phyloP scores from a whole-genome alignment of 2,888 invertebrate genomes.

The Oscheius onirici region DNA sequence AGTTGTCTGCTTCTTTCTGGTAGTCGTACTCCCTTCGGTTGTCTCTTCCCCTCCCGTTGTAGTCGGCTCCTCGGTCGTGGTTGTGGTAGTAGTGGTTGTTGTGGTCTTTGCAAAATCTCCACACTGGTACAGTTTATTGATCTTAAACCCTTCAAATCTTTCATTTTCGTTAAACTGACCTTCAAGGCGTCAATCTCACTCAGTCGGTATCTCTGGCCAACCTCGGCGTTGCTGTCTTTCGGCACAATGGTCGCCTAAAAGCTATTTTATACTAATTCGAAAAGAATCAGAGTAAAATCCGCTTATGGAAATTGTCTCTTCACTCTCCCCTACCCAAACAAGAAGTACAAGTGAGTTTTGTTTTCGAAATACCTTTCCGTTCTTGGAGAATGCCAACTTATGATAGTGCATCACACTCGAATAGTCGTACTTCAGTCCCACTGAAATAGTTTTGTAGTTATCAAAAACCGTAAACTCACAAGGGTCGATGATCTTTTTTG shows the following conservation, averaged over 20 bases:
- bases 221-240: slow-evolving; percentile 66
- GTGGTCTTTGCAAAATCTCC: slow-evolving; percentile 52
- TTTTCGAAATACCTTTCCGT: slow-evolving; percentile 68
- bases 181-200: slow-evolving; percentile 55
- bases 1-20: slow-evolving; percentile 41
- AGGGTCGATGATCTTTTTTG: slow-evolving; percentile 72
- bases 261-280: not conserved
- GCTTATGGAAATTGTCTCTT: not conserved
- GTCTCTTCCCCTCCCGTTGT: slow-evolving; percentile 30
- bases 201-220: slow-evolving; percentile 69
- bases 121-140: slow-evolving; percentile 72
- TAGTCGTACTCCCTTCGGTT: slow-evolving; percentile 29
- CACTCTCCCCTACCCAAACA: not conserved
- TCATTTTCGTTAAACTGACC: not conserved
- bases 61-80: slow-evolving; percentile 28
- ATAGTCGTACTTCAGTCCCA: slow-evolving; percentile 81
- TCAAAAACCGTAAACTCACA: too few relatives aligned
- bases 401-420: slow-evolving; percentile 81
- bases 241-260: slow-evolving; percentile 74
- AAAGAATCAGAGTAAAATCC: not conserved
- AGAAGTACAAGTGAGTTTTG: not conserved
- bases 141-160: slow-evolving; percentile 31
- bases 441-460: slow-evolving; percentile 26
- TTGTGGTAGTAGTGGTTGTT: slow-evolving; percentile 42
- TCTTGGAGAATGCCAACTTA: slow-evolving; percentile 74